Base-by-base conservation (phyloP, 1,140 invertebrate species). In the Penaeus vannamei region DNA sequence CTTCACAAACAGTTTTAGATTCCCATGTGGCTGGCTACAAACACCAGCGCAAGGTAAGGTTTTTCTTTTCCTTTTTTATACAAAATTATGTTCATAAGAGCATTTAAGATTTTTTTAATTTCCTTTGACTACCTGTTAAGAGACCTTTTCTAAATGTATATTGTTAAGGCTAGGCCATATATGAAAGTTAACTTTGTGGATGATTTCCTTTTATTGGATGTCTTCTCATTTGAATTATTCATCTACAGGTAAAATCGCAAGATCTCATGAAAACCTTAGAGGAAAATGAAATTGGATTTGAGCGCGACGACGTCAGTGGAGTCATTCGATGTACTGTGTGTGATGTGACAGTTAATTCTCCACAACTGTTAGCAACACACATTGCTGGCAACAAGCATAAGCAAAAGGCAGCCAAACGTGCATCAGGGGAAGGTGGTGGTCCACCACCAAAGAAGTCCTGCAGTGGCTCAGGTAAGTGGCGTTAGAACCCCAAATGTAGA, bases 381-480 rank as follows among this genome's bases (percentile, higher is more conserved):
- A 89, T 91, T 72, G 91, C 91, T 26, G 91, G 91, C 42, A 90
- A 91, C 53, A 91, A 91, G 72, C 91, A 91, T 77, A 87, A 88
- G 29, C 84, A 89, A 29, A 86, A 85, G 23, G 87, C 84, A 22
- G 64, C 66, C 19, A 90, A 91, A 66, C 81, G 83, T 14, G 89
- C 72, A 4, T 62, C 64, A n/a, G 88, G 76, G 0, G 61, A 53
- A 12, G 60, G 60, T 23, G 80, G 42, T 22, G 85, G 69, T 20
- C 87, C 91, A 46, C 88, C 90, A 19, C 81, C 91, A 5, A 91
- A 91, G 83, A 87, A 64, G 53, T 46, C 64, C 10, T 90, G 91
- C 77, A 23, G 82, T 42, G 86, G 80, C 86, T 42, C 46, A 66
- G 53, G 62, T 76, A 59, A 72, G 76, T 76, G n/a, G 22, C 22